These are phyloP conservation scores for Monopis laevigella DNA, from an alignment of 2,888 invertebrate species.

Conservation along the genomic window DNA sequence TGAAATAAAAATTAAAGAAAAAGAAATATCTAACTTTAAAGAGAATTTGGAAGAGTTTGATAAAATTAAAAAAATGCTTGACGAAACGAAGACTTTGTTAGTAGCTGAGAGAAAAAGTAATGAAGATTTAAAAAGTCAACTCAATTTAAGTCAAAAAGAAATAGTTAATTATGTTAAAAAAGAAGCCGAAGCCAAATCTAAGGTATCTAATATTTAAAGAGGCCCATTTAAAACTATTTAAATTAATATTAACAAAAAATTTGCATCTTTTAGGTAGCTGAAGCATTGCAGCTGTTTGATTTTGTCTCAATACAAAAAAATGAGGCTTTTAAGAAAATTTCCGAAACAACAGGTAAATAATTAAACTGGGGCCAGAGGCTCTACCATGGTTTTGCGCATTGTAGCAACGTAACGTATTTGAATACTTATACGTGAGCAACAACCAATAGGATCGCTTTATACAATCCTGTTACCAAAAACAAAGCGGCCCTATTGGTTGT, in stretches of 20 bases:
- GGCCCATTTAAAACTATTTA: too few relatives aligned
- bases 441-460: too few relatives aligned
- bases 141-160: constrained; percentile 39
- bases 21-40: constrained; percentile 52
- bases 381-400: too few relatives aligned
- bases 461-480: too few relatives aligned
- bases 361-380: too few relatives aligned
- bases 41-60: constrained; percentile 41
- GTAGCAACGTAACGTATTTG: too few relatives aligned
- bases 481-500: too few relatives aligned
- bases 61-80: constrained; percentile 32
- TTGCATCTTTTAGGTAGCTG: constrained; percentile 38
- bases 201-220: constrained; percentile 31
- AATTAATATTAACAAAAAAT: neutral
- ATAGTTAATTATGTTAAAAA: constrained; percentile 35
- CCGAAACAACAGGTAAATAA: constrained; percentile 36
- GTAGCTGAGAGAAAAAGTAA: constrained; percentile 39
- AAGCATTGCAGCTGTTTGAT: constrained; percentile 54
- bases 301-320: constrained; percentile 44
- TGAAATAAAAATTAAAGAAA: constrained; percentile 41
- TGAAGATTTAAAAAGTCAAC: constrained; percentile 37
- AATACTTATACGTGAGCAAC: too few relatives aligned
- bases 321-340: constrained; percentile 37
- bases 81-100: constrained; percentile 41
- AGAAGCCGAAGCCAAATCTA: constrained; percentile 54